phyloP scores from a whole-genome alignment of 2,888 invertebrate species.

The Actias luna region DNA sequence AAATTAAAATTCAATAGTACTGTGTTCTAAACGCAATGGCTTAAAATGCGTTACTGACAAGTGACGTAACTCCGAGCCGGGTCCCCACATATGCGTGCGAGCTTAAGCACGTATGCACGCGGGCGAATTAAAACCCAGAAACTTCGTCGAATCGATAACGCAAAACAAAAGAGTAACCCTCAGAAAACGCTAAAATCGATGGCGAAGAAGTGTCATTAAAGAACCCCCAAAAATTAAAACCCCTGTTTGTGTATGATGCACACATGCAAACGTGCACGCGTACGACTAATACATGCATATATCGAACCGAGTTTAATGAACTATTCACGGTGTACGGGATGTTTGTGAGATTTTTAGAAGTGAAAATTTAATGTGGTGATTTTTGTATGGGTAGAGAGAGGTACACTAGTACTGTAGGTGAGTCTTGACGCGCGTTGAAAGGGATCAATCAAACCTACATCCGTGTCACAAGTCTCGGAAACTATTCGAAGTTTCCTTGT shows the following conservation, averaged over 20 bases:
- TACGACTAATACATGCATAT: slow-evolving; percentile 13
- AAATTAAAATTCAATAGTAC: no score
- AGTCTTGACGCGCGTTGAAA: no score
- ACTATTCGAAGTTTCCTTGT: no score
- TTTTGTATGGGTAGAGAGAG: no score
- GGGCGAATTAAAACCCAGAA: slow-evolving; percentile 59
- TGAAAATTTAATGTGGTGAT: slow-evolving; percentile 15
- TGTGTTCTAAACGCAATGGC: no score
- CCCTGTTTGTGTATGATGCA: slow-evolving; percentile 58
- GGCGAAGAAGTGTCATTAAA: slow-evolving; percentile 80
- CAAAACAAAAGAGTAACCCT: slow-evolving; percentile 79
- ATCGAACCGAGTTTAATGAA: slow-evolving; percentile 32
- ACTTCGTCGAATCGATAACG: slow-evolving; percentile 57
- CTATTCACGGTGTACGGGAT: slow-evolving; percentile 34
- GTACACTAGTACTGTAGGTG: no score
- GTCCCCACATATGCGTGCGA: slow-evolving; percentile 42
- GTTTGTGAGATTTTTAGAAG: slow-evolving; percentile 25
- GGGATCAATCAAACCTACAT: no score
- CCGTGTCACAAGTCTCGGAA: no score
- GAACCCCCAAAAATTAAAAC: slow-evolving; percentile 80
- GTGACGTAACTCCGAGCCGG: slow-evolving; percentile 36
- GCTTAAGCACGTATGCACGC: slow-evolving; percentile 56
- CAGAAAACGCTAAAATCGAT: slow-evolving; percentile 77
- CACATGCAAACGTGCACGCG: slow-evolving; percentile 45
- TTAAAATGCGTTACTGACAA: neutral